Evolutionary conservation across 2,797 vertebrate species (phyloP).

Genomic region (Oreortyx pictus): DNA sequence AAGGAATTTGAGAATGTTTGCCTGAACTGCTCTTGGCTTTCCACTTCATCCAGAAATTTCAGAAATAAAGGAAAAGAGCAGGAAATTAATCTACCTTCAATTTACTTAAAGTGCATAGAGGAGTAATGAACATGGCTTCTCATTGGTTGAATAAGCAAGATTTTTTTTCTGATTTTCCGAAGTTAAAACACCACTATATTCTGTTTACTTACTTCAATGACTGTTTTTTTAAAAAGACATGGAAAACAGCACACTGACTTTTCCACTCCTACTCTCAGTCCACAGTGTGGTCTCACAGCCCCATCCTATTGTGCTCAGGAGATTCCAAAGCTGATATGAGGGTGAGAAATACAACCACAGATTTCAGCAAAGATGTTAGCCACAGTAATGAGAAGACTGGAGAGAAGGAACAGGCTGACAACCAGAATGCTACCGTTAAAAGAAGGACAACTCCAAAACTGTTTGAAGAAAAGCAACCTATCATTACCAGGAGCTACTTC

Average conservation of each 20-base stretch:
- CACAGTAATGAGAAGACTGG: conserved; percentile 22
- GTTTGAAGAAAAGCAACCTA: not conserved
- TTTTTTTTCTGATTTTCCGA: not conserved
- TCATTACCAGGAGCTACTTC: not conserved
- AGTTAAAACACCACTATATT: not conserved
- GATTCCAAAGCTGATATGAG: not conserved
- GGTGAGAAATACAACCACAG: conserved; percentile 1
- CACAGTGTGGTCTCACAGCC: not conserved
- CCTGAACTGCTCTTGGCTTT: not conserved
- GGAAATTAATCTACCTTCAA: not conserved
- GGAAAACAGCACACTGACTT: not conserved
- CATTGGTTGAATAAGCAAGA: not conserved
- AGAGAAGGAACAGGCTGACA: conserved; percentile 21
- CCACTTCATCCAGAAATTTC: not conserved
- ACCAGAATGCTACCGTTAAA: conserved; percentile 35
- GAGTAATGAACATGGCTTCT: not conserved
- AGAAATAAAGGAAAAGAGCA: not conserved
- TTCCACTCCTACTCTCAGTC: not conserved
- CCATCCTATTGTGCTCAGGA: not conserved
- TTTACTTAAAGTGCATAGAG: not conserved
- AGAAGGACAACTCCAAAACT: not conserved
- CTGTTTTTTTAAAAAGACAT: not conserved
- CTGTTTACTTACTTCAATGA: not conserved
- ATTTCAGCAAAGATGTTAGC: conserved; percentile 28
- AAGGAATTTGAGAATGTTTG: not conserved